Evolutionary conservation across 2,797 vertebrate species (phyloP), one percentile per base, ranked within the genome.

Genomic region (Tinamus major): DNA sequence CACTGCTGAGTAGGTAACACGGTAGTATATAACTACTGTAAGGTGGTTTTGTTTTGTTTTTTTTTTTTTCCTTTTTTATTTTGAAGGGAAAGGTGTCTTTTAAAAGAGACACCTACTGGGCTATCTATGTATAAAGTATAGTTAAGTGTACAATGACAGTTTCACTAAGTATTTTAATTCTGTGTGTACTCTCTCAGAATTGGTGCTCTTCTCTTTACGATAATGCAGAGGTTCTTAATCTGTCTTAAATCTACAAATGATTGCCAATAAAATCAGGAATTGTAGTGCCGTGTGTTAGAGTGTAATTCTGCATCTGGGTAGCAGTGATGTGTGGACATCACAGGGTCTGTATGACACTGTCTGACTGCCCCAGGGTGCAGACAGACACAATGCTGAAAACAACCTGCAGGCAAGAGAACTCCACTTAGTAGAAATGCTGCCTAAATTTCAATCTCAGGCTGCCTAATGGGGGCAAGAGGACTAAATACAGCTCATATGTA

Each of bases 251-350:
- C 79, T 96, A n/a, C 83, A 83, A 65, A 7, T 81, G 95, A 89
- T 97, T 96, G 96, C 96, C 78, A 97, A 95, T 97, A 97, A 97
- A 97, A 93, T 61, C 77, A 90, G 87, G 89, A 96, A 91, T 59
- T 86, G 49, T 87, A 89, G 41, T 72, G 24, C 53, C 44, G 4
- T 69, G 80, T 90, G 24, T 94, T 41, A 20, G 55, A 93, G 26
- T 53, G 56, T 95, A 39, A 39, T 94, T 94, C 90, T 85, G 8
- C 9, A 4, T 86, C 64, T 61, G 76, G 33, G 21, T 68, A 4
- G 6, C 13, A 13, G 41, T 33, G 37, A 5, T 74, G 55, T 42
- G 7, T n/a, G 23, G 15, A 29, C 13, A 9, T 59, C 44, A 8
- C n/a, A 20, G 42, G n/a, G 4, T 14, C 5, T 4, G 23, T 42